These are phyloP conservation scores for Fistularia commersonii DNA, from an alignment of 2,797 vertebrate species.

Conservation along the genomic window DNA sequence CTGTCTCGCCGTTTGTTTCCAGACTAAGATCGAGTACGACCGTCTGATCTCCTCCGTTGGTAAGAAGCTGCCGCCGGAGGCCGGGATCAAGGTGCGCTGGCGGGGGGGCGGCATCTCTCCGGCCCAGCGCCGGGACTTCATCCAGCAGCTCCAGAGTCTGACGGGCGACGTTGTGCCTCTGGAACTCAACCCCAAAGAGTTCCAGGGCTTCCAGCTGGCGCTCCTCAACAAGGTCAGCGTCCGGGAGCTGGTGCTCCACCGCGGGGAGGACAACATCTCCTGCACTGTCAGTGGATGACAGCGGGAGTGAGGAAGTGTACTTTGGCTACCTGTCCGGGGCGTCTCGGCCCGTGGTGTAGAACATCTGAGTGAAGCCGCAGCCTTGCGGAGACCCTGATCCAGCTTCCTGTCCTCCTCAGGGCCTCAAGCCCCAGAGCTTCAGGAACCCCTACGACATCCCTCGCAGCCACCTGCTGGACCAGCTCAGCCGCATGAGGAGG, in stretches of 20 bases:
- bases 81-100: conserved; percentile 90
- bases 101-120: conserved; percentile 81
- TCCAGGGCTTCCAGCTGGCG: conserved; percentile 91
- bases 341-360: no score
- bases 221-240: conserved; percentile 85
- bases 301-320: no score
- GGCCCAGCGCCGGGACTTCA: conserved; percentile 88
- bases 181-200: conserved; percentile 93
- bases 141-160: conserved; percentile 88
- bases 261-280: not conserved
- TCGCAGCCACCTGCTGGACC: conserved; percentile 89
- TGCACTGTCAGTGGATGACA: not conserved
- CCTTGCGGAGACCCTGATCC: no score
- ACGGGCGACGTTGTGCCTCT: conserved; percentile 81
- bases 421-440: conserved; percentile 91
- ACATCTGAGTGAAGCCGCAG: no score
- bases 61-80: conserved; percentile 83
- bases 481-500: conserved; percentile 95
- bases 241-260: not conserved
- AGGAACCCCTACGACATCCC: conserved; percentile 97
- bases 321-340: no score
- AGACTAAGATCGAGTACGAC: conserved; percentile 96
- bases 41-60: conserved; percentile 88
- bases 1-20: conserved; percentile 12
- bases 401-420: conserved; percentile 62